Base-by-base conservation (phyloP, 2,888 invertebrate genomes). In the Polydrusus cervinus region DNA sequence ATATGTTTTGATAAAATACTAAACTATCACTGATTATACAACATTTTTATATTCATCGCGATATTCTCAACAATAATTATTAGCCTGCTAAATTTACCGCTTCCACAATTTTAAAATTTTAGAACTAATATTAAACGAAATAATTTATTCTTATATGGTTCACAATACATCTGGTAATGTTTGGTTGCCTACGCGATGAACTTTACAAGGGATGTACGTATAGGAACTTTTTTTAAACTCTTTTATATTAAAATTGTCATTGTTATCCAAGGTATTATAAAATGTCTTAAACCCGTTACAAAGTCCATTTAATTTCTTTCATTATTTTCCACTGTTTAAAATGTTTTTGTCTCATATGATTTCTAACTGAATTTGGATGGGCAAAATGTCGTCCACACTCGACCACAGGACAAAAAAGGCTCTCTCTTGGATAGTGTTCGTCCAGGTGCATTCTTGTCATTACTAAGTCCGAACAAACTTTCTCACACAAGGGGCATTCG, bases 291-390 rank as follows among this genome's bases (percentile, higher is more conserved):
- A 34, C 3, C 3, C 34, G 34, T 34, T 81, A 84, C 76, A 84
- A 91, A 83, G 92, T 91, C 93, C 93, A 93, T 84, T 92, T 92
- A 79, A 93, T 89, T 71, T 93, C 93, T 88, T 95, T 95, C 92
- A 95, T 95, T 86, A 91, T 91, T 84, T 93, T 93, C 95, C 95
- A 95, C 85, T 94, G 93, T 80, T 90, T 88, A 61, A 93, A 91
- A 87, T 95, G 95, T 87, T 95, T 95, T 84, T 93, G 90, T 82
- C 95, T 90, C 95, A 95, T 95, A 88, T 95, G 95, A 89, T 95
- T 95, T 83, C 95, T 91, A 80, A 95, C 95, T 74, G 95, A 95
- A 89, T 95, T 95, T 78, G 95, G 95, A 88, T 95, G 95, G 77
- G 93, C 91, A 87, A 95, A 95, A 81, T 90, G 90, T 78, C 93